Conservation (phyloP, 2,797 vertebrate genomes). For the Eulemur rubriventer region DNA sequence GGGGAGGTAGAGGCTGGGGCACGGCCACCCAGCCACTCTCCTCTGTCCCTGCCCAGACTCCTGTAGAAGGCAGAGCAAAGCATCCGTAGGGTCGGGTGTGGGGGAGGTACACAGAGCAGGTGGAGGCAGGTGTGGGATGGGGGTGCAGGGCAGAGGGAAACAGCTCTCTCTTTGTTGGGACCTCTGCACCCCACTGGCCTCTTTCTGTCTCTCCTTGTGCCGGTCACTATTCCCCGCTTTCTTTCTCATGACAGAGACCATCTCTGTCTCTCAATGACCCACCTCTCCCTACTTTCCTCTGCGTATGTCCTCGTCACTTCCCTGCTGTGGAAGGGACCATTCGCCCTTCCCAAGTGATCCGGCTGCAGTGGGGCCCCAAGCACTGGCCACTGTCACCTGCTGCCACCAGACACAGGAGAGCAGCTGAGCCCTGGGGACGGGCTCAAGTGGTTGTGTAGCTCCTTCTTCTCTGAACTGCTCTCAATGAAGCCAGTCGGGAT, state of each 20-base stretch:
- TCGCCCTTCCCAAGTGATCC: background rate
- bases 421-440: background rate
- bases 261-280: background rate
- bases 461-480: constrained; percentile 81
- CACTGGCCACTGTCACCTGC: background rate
- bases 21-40: background rate
- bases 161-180: background rate
- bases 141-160: background rate
- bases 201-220: background rate
- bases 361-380: background rate
- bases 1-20: background rate
- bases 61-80: background rate
- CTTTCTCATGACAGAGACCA: background rate
- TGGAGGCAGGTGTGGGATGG: accelerated
- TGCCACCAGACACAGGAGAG: background rate
- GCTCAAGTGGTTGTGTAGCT: constrained; percentile 44
- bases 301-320: background rate
- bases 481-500: constrained; percentile 83
- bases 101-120: too few species aligned
- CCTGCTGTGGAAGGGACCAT: too few species aligned
- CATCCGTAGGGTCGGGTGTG: accelerated
- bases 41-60: too few species aligned
- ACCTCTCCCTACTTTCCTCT: background rate
- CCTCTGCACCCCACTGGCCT: background rate
- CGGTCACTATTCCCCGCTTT: background rate